Evolutionary conservation across 2,113 vertebrate species (phyloP).

Genomic region (Oxyura jamaicensis): DNA sequence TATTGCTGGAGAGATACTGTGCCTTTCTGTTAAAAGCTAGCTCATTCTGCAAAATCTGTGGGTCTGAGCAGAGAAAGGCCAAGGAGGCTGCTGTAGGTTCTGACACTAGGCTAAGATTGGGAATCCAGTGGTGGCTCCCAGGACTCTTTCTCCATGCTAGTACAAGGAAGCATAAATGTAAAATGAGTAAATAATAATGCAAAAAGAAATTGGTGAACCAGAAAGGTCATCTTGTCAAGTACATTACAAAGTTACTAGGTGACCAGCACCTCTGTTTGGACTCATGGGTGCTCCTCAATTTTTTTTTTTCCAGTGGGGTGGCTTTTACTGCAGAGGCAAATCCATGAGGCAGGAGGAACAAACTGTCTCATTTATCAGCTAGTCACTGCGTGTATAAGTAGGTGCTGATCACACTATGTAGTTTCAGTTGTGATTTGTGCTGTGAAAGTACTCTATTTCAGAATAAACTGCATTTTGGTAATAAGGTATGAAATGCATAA

Average conservation of each 20-base stretch:
- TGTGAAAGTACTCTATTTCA: not conserved
- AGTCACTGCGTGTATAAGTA: not conserved
- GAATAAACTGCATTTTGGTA: not conserved
- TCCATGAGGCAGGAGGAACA: not conserved
- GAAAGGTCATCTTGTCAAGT: not conserved
- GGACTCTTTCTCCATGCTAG: not conserved
- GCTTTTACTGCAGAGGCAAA: not conserved
- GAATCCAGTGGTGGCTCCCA: accelerated
- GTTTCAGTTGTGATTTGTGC: not conserved
- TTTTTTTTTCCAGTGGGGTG: not conserved
- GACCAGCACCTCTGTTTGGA: not conserved
- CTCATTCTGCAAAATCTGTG: not conserved
- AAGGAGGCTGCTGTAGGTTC: not conserved
- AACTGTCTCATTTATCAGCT: not conserved
- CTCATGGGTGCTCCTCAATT: not conserved
- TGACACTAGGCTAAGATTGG: not conserved
- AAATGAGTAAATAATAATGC: not conserved
- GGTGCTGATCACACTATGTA: not conserved
- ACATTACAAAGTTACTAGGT: not conserved
- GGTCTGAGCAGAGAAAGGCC: not conserved
- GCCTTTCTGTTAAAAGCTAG: not conserved
- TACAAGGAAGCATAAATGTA: not conserved
- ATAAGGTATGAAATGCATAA: not conserved
- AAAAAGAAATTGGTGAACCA: not conserved
- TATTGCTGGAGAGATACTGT: not conserved